Evolutionary conservation across 2,113 vertebrate species (phyloP), one percentile per base, ranked within the genome.

Genomic region (Tiliqua scincoides): DNA sequence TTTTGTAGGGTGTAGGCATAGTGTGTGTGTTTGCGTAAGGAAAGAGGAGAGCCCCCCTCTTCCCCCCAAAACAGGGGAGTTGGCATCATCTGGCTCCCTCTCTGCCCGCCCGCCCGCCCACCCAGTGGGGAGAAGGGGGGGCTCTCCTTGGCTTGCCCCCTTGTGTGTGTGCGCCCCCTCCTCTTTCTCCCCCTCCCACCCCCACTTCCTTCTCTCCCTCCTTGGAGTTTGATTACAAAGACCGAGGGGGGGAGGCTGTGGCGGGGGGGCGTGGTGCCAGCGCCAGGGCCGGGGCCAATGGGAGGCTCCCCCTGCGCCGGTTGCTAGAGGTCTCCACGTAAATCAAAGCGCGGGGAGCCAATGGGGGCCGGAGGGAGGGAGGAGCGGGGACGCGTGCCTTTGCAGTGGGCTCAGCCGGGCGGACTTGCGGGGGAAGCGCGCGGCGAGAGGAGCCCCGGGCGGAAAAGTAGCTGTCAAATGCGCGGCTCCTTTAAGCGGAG

Each of bases 401-500:
- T 94, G 97, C 96, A 93, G 97, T 96, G 94, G 94, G 95, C 95
- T 95, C 96, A 96, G 97, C 97, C 96, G 94, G 95, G 96, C 94
- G 94, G 94, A 94, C 92, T 91, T 91, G 94, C 94, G 94, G 94
- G 85, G 94, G 95, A 94, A 93, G 89, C 89, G 92, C 54, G 84
- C 70, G 90, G 79, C 95, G 96, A 93, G 96, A 96, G 97, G 96
- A 96, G 97, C 97, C 97, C 95, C 95, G 96, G 97, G 97, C 97
- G 96, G 95, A 97, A 97, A 97, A 98, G 97, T 96, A 95, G 97
- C 98, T 98, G 98, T 98, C 98, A 98, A 98, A 98, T 98, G 98
- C 97, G 95, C 97, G 97, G 96, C 97, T 97, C 96, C 96, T 97
- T 97, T 97, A 97, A 97, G 95, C 96, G 94, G 97, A 96, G 97